A percentile compares a stretch with the other conserved stretches of the same genome.
phyloP scores from a whole-genome alignment of 1,140 invertebrate genomes.

The Zaprionus capensis region DNA sequence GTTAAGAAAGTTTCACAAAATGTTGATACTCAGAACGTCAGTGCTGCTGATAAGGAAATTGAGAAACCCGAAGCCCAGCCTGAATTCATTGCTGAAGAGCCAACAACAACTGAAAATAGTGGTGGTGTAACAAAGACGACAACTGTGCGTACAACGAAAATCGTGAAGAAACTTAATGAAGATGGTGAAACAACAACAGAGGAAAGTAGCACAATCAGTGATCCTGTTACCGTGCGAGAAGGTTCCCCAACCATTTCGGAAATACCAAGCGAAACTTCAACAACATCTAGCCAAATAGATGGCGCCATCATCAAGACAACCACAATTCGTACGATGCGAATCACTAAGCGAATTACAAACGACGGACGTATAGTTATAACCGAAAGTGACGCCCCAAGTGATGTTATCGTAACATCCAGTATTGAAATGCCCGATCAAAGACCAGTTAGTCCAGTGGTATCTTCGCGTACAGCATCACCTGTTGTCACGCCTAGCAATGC shows the following conservation, averaged over 20 bases:
- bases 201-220: slow-evolving; percentile 63
- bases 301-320: slow-evolving; percentile 83
- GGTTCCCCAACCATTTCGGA: slow-evolving; percentile 66
- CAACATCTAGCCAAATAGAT: slow-evolving; percentile 77
- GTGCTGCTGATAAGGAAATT: slow-evolving; percentile 5
- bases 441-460: slow-evolving; percentile 56
- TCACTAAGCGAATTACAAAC: slow-evolving; percentile 76
- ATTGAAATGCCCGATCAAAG: slow-evolving; percentile 80
- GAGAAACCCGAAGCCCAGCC: slow-evolving; percentile 4
- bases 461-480: slow-evolving; percentile 44
- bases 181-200: slow-evolving; percentile 71
- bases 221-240: slow-evolving; percentile 67
- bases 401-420: slow-evolving; percentile 77
- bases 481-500: slow-evolving; percentile 55
- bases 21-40: slow-evolving; percentile 45
- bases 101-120: slow-evolving; percentile 15
- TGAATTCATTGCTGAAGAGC: slow-evolving; percentile 28
- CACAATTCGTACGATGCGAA: slow-evolving; percentile 80
- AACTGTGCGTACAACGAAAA: slow-evolving; percentile 76
- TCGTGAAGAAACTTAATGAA: slow-evolving; percentile 70
- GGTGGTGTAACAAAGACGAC: slow-evolving; percentile 79
- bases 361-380: slow-evolving; percentile 78
- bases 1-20: slow-evolving; percentile 78
- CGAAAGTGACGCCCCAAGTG: slow-evolving; percentile 68
- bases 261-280: slow-evolving; percentile 72